Evolutionary conservation across 2,113 vertebrate genomes (phyloP).

Genomic region (western clawed frog (Xenopus tropicalis)): DNA sequence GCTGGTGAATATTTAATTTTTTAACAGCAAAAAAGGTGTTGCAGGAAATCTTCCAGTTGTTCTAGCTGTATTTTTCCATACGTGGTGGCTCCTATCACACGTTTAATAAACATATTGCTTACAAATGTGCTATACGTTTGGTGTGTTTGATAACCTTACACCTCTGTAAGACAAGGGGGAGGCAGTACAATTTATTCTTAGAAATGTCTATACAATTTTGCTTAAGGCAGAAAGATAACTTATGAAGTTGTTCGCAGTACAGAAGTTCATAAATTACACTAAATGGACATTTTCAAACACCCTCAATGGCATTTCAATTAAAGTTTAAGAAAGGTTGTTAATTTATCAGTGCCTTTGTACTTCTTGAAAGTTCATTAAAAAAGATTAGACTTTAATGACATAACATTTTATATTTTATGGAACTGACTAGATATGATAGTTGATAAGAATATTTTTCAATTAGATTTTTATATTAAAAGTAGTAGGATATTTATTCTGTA

Average conservation of each 20-base stretch:
- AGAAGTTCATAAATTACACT: constrained; percentile 17
- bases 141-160: constrained; percentile 31
- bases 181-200: constrained; percentile 4
- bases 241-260: not conserved
- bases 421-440: no score
- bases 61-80: constrained; percentile 16
- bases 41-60: constrained; percentile 27
- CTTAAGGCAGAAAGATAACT: not conserved
- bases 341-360: constrained; percentile 10
- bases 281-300: constrained; percentile 13
- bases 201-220: not conserved
- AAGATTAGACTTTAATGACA: not conserved
- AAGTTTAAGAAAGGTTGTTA: constrained; percentile 5
- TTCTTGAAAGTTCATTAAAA: constrained; percentile 14
- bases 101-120: constrained; percentile 30
- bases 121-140: constrained; percentile 28
- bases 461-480: no score
- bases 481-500: no score
- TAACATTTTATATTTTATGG: not conserved
- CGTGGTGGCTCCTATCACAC: constrained; percentile 26
- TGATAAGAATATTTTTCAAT: no score
- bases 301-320: constrained; percentile 15
- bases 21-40: constrained; percentile 40
- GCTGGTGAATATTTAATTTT: constrained; percentile 27
- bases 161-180: constrained; percentile 31